Evolutionary conservation across 2,797 vertebrate genomes (phyloP).

Genomic region (Anguilla megastoma): DNA sequence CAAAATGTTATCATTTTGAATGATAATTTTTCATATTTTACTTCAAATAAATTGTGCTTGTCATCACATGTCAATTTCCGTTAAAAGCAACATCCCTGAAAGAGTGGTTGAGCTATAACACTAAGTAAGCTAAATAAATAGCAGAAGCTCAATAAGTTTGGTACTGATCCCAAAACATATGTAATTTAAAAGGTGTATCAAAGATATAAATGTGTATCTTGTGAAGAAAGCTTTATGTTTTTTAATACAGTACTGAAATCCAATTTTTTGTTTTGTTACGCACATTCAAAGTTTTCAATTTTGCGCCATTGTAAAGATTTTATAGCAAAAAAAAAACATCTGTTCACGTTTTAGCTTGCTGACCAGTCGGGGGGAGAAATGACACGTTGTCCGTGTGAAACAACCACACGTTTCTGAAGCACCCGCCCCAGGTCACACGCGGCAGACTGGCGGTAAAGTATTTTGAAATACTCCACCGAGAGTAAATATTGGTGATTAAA

Average conservation of each 20-base stretch:
- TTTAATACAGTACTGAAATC: neutral
- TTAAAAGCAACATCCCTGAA: neutral
- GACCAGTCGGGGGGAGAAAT: slow-evolving; percentile 13
- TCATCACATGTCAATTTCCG: neutral
- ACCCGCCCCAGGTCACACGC: slow-evolving; percentile 20
- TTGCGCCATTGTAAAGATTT: neutral
- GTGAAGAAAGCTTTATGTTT: neutral
- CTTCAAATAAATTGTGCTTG: neutral
- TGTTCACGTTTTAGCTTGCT: neutral
- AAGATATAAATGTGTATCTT: neutral
- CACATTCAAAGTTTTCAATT: neutral
- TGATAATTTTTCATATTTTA: neutral
- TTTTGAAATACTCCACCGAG: neutral
- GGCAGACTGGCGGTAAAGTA: neutral
- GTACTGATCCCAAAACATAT: neutral
- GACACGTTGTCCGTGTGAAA: neutral
- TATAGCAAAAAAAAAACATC: neutral
- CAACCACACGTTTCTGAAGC: neutral
- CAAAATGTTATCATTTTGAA: neutral
- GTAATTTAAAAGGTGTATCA: neutral
- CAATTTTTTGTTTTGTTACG: neutral
- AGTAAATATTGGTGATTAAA: slow-evolving; percentile 35
- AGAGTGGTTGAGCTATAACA: neutral
- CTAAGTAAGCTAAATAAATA: neutral
- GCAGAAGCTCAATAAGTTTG: neutral